Base-by-base conservation (phyloP, 1,140 invertebrate species). In the Temnothorax nylanderi region DNA sequence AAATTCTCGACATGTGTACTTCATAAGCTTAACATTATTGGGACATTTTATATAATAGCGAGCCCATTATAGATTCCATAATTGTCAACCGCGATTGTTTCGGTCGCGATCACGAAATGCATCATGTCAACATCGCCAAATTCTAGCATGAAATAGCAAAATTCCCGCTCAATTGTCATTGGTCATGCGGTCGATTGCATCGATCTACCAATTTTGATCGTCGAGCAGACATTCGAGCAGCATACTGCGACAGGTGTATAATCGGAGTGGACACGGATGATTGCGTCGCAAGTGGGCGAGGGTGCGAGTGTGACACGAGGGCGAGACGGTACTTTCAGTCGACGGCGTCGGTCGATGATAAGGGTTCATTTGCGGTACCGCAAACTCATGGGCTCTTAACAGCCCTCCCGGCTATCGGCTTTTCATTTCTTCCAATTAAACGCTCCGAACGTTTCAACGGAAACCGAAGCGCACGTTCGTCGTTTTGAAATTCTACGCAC, bases 371-470 rank as follows among this genome's bases (percentile, higher is more conserved):
- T 84, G 54, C 80, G 54, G 60, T 41, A 54, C 2, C 13, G 41
- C 58, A 18, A 74, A 74, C 34, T 75, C 26, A 21, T 10, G 49
- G 21, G 37, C 62, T 18, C 11, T 41, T 44, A 58, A 26, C 41
- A 21, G 41, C 10, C 44, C 44, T 58, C 64, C 62, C n/a, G n/a
- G 44, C 62, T 54, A n/a, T 32, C 18, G 21, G 47, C 60, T 56
- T 85, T 78, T 89, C 88, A 64, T 77, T 88, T 89, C 88, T 88
- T 74, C 64, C 54, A 90, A 90, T 90, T 90, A 87, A 90, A 62
- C 44, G 26, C 47, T 62, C 34, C 26, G 54, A 51, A 54, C 49
- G 51, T 80, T 85, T 72, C 47, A 32, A 62, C 26, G 65, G 37
- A 44, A 87, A 60, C 37, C n/a, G 6, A 11, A 13, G 37, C 21